A percentile compares a stretch with the other conserved stretches of the same genome.
Evolutionary conservation across 92 coral and sea anemone genomes (phyloP).

Genomic region (Metridium senile): DNA sequence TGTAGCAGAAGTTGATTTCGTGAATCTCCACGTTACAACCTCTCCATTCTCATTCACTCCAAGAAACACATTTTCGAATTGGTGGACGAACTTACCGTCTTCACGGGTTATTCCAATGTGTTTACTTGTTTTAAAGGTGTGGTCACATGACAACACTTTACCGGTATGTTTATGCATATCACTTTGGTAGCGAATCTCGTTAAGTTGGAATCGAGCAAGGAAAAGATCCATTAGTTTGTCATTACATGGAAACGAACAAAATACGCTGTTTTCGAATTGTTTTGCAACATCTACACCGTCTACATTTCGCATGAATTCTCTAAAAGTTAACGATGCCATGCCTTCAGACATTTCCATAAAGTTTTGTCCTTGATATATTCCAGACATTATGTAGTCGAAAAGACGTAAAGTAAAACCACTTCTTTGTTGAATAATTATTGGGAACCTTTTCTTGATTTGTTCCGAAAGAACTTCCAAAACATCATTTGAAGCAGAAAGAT

Average conservation of each 20-base stretch:
- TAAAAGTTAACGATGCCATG: constrained; percentile 67
- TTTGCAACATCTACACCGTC: constrained; percentile 15
- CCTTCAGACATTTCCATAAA: constrained; percentile 62
- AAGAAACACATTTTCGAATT: constrained; percentile 73
- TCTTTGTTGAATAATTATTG: constrained; percentile 65
- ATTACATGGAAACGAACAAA: constrained; percentile 72
- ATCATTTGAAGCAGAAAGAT: constrained; percentile 73
- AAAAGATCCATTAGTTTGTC: constrained; percentile 78
- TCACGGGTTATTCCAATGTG: constrained; percentile 49
- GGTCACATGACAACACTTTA: constrained; percentile 71
- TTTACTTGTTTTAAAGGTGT: constrained; percentile 66
- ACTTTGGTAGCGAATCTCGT: constrained; percentile 51
- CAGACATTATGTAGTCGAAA: constrained; percentile 60
- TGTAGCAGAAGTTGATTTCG: constrained; percentile 57
- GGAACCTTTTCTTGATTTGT: constrained; percentile 39
- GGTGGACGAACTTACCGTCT: constrained; percentile 47
- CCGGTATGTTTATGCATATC: constrained; percentile 56
- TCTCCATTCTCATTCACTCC: constrained; percentile 76
- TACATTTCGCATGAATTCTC: constrained; percentile 30
- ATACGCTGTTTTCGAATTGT: constrained; percentile 47
- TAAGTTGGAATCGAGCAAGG: constrained; percentile 55
- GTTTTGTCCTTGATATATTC: constrained; percentile 72
- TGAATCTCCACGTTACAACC: constrained; percentile 61
- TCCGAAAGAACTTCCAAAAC: constrained; percentile 49
- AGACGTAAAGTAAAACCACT: constrained; percentile 60